Conservation (phyloP, 1,140 invertebrate genomes). For the Philotrypesis tridentata region DNA sequence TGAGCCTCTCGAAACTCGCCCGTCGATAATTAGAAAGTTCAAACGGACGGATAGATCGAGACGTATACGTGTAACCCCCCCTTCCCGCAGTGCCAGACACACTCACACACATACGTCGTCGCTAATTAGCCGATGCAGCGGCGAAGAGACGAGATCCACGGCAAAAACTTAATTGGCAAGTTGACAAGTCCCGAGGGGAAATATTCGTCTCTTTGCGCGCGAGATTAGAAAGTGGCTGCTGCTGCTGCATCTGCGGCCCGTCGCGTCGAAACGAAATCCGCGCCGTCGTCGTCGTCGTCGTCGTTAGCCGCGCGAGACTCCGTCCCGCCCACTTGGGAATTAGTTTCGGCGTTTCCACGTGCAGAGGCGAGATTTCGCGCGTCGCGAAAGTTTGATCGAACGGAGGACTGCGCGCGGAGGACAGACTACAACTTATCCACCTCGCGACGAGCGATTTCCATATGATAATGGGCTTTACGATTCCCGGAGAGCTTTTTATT, state of each 20-base stretch:
- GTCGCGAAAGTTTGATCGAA: constrained; percentile 42
- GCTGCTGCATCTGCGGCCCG: not conserved
- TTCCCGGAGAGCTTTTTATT: constrained; percentile 24
- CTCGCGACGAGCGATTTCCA: constrained; percentile 32
- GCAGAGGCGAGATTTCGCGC: constrained; percentile 24
- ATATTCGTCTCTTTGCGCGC: not conserved
- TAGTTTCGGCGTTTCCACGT: constrained; percentile 15
- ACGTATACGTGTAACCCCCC: too few species aligned
- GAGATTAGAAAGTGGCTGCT: constrained; percentile 23
- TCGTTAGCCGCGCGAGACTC: not conserved
- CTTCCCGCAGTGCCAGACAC: too few species aligned
- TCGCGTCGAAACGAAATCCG: not conserved
- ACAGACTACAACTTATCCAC: not conserved
- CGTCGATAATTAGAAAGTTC: constrained; percentile 24
- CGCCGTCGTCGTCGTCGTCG: not conserved
- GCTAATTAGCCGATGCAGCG: constrained; percentile 17
- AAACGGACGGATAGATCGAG: not conserved
- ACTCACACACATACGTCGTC: not conserved
- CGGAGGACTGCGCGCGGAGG: not conserved
- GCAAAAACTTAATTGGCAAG: constrained; percentile 44
- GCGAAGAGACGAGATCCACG: too few species aligned
- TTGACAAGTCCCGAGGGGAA: constrained; percentile 7
- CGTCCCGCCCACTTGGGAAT: constrained; percentile 30
- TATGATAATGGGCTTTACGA: constrained; percentile 39
- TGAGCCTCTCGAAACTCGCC: not conserved